phyloP scores from a whole-genome alignment of 2,113 vertebrate genomes.

The Morone chrysops region DNA sequence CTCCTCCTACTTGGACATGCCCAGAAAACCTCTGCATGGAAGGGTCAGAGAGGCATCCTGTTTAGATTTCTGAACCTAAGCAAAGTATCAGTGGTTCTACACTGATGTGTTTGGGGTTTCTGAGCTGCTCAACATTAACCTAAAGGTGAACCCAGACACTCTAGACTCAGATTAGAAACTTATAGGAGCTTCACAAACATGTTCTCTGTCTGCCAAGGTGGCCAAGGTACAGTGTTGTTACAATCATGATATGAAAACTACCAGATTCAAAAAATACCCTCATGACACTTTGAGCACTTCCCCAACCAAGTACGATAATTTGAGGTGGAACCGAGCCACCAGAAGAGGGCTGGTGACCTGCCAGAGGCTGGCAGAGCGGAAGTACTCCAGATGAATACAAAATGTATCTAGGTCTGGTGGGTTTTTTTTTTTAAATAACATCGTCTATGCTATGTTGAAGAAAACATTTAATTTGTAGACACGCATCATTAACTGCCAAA shows the following conservation, averaged over 20 bases:
- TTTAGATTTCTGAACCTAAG: neutral
- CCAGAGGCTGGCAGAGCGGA: neutral
- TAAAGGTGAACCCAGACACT: neutral
- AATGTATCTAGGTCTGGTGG: neutral
- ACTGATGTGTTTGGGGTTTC: neutral
- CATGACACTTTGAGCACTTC: neutral
- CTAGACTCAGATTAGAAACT: too few relatives aligned
- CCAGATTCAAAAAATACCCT: neutral
- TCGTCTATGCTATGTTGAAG: neutral
- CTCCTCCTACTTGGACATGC: neutral
- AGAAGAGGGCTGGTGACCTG: slow-evolving; percentile 18
- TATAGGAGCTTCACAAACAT: neutral
- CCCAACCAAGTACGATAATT: slow-evolving; percentile 11
- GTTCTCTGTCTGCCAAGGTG: neutral
- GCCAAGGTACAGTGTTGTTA: too few relatives aligned
- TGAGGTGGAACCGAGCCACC: neutral
- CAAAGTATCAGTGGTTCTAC: neutral
- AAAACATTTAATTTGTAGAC: neutral
- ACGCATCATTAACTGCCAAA: slow-evolving; percentile 10
- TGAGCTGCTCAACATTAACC: neutral
- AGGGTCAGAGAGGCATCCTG: neutral
- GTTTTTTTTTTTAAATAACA: neutral
- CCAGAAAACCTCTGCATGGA: neutral
- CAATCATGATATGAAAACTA: neutral
- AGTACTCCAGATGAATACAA: neutral